Conservation (phyloP, 2,888 invertebrate genomes). For the Hyposoter didymator region DNA sequence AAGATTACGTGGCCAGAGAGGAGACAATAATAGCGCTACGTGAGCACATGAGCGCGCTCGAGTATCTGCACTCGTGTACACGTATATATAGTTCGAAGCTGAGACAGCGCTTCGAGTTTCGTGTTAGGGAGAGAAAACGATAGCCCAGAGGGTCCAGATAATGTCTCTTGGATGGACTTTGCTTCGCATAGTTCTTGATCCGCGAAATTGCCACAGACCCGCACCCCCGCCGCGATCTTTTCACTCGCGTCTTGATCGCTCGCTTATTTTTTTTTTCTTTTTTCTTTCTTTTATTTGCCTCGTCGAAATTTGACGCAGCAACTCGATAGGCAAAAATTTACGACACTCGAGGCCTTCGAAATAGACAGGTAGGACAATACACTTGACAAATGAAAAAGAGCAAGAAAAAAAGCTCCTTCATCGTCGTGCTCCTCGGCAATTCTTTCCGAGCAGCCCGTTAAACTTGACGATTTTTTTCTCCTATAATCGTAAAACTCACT, state of each 20-base stretch:
- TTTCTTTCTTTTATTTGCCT: not conserved
- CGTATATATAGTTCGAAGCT: constrained; percentile 44
- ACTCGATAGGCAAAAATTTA: constrained; percentile 14
- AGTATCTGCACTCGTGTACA: constrained; percentile 15
- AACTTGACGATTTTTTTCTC: constrained; percentile 58
- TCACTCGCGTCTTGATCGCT: not conserved
- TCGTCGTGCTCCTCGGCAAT: constrained; percentile 10
- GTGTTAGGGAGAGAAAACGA: constrained; percentile 44
- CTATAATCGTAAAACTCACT: constrained; percentile 61
- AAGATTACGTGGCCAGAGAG: not conserved
- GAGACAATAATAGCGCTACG: constrained; percentile 53
- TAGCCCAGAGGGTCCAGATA: constrained; percentile 29
- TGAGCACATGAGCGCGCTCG: constrained; percentile 33
- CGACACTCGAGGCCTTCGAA: not conserved
- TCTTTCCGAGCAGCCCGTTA: constrained; percentile 41
- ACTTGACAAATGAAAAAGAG: constrained; percentile 7
- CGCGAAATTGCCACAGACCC: constrained; percentile 53
- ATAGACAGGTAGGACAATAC: not conserved
- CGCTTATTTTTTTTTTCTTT: not conserved
- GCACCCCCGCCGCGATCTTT: constrained; percentile 1
- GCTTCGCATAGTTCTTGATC: constrained; percentile 34
- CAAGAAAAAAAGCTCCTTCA: constrained; percentile 4
- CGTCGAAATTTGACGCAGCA: constrained; percentile 27
- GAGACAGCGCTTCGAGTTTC: constrained; percentile 61
- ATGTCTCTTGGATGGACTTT: constrained; percentile 27